Evolutionary conservation across 2,888 invertebrate species (phyloP).

Genomic region (Loripinus fragilis): DNA sequence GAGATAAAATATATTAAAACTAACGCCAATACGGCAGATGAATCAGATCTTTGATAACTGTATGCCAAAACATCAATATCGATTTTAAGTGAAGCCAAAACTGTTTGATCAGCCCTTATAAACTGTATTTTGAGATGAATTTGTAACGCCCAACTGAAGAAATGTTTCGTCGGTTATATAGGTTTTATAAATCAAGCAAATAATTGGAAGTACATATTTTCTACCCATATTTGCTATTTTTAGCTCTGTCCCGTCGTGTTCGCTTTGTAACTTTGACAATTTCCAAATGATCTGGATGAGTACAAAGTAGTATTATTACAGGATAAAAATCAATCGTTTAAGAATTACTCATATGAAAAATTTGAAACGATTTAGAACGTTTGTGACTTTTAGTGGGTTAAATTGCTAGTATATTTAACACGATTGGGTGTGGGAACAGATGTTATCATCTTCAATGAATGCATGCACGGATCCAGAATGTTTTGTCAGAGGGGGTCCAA

Average conservation of each 20-base stretch:
- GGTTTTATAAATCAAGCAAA: neutral
- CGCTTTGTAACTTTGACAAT: neutral
- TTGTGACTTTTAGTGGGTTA: neutral
- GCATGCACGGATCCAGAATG: too few relatives aligned
- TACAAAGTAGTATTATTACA: neutral
- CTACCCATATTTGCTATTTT: neutral
- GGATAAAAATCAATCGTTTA: conserved; percentile 9
- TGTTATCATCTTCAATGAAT: too few relatives aligned
- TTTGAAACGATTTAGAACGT: conserved; percentile 6
- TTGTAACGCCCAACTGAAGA: neutral
- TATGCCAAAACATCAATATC: too few relatives aligned
- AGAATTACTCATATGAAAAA: conserved; percentile 11
- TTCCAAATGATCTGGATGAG: neutral
- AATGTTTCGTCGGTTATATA: neutral
- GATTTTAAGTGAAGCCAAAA: too few relatives aligned
- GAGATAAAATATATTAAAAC: too few relatives aligned
- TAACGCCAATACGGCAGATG: too few relatives aligned
- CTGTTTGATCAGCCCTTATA: too few relatives aligned
- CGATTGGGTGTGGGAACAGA: too few relatives aligned
- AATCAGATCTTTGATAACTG: too few relatives aligned
- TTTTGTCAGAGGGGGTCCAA: too few relatives aligned
- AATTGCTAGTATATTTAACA: too few relatives aligned
- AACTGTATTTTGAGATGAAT: too few relatives aligned
- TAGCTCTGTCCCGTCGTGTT: neutral
- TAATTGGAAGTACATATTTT: neutral